Evolutionary conservation across 2,888 invertebrate species (phyloP), one percentile per base, ranked within the genome.

Genomic region (Lasioglossum leucozonium): DNA sequence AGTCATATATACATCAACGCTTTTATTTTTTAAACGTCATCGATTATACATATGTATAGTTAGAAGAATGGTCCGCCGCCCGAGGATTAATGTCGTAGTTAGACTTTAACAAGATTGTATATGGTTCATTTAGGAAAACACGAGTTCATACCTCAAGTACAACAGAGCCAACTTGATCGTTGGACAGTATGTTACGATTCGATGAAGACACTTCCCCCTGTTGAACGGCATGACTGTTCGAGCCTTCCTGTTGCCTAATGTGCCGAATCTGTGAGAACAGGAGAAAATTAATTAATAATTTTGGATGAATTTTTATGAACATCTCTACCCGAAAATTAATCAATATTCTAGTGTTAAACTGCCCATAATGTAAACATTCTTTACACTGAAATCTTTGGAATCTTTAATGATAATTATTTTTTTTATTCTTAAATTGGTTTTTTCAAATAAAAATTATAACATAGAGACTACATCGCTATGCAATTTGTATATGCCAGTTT

Each of bases 131-230:
- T 37, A 13, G 22, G 11, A 67, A 67, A 40, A 22, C 51, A 67
- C 62, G 55, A 26, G 82, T 81, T 84, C 93, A 84, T 93, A 97
- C 97, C 96, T 97, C 97, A 85, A 97, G 96, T 85, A 97, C 96
- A 86, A 97, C 95, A 81, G 97, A 96, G 84, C 97, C 97, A 93
- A 97, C 96, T 91, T 97, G 96, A 93, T 97, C 97, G 95, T 96
- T 97, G 92, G 97, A 96, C 91, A 97, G 95, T 93, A 97, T 96
- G 91, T 96, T 96, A 87, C 98, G 98, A 95, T 98, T 98, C 89
- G 98, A 98, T 90, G 99, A 99, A 93, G 98, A 98, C 91, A 99
- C 98, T 96, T 99, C 99, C 93, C 98, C 99, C 95, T 98, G 98
- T 96, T 99, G 99, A 90, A 99, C 98, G 91, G 98, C 99, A 96